These are phyloP conservation scores for Lophotis ruficrista DNA, from an alignment of 2,113 vertebrate genomes.

Conservation along the genomic window DNA sequence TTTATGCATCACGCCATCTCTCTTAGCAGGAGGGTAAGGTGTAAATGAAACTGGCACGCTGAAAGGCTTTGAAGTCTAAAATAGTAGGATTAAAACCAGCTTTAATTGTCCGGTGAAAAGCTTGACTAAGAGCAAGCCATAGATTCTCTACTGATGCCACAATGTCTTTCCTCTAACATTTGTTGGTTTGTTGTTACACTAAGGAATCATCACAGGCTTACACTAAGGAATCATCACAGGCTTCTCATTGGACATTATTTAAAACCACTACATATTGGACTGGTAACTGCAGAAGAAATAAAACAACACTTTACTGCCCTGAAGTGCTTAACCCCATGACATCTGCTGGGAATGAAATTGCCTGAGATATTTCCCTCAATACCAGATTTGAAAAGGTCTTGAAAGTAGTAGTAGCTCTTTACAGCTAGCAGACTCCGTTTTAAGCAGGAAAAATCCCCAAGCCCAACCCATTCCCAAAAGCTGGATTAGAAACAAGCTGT, in stretches of 20 bases:
- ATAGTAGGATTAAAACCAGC: not conserved
- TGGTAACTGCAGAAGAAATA: not conserved
- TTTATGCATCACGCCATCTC: rapidly evolving
- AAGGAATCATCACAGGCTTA: not conserved
- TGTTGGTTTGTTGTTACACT: not conserved
- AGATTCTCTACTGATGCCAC: not conserved
- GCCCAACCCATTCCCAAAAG: not conserved
- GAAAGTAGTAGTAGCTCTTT: not conserved
- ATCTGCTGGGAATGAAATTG: not conserved
- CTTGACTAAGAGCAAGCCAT: not conserved
- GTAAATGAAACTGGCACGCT: not conserved
- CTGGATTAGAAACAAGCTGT: not conserved
- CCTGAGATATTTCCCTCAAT: not conserved
- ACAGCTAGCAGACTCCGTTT: not conserved
- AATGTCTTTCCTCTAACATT: not conserved
- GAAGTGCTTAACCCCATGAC: not conserved
- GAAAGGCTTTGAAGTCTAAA: not conserved
- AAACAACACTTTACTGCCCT: not conserved
- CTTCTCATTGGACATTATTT: not conserved
- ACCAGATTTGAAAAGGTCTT: not conserved
- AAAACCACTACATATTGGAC: not conserved
- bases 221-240: not conserved
- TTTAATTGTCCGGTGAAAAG: not conserved
- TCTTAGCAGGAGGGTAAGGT: not conserved
- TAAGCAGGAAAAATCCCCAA: not conserved